Base-by-base conservation (phyloP, 1,140 invertebrate genomes). In the Agrypnia vestita region DNA sequence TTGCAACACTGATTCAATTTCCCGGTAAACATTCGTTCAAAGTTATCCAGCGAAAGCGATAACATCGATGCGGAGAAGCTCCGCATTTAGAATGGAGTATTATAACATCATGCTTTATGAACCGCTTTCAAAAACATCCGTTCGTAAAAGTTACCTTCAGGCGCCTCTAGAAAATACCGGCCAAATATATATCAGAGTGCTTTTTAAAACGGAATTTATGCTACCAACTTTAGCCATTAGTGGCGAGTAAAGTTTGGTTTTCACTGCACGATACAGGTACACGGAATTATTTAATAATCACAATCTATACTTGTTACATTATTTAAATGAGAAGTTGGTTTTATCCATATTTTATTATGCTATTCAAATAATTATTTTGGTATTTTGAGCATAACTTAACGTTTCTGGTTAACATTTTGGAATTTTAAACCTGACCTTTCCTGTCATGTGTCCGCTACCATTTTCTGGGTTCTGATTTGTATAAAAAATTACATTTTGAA, bases 91-190 rank as follows among this genome's bases (percentile, higher is more conserved):
- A 75, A 61, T 61, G 12, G 71, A 69, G 64, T 69, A 73, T 53
- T 73, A 51, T 46, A 56, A 61, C 56, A 75, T 59, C 51, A 46
- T 75, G 73, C 13, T 75, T 75, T 75, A 75, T 75, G 73, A 75
- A 61, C 43, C 73, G 73, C 73, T 75, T 75, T 75, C 73, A 44
- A 75, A 75, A 75, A 75, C 75, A 76, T 76, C 75, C 75, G 56
- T 53, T 59, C 75, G 47, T 59, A 59, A 59, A 73, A 73, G 69
- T 73, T 73, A 53, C 47, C 49, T 71, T 15, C 69, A 53, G 69
- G 69, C 69, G 69, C 69, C 51, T 73, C 69, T 55, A 73, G 9
- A 51, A 53, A 64, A 62, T 76, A 17, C 75, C 75, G 43, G 47
- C 55, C 56, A 76, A 76, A 76, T 53, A 76, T 59, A 76, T 59